phyloP scores from a whole-genome alignment of 1,140 invertebrate genomes.

The Drosophila nannoptera region DNA sequence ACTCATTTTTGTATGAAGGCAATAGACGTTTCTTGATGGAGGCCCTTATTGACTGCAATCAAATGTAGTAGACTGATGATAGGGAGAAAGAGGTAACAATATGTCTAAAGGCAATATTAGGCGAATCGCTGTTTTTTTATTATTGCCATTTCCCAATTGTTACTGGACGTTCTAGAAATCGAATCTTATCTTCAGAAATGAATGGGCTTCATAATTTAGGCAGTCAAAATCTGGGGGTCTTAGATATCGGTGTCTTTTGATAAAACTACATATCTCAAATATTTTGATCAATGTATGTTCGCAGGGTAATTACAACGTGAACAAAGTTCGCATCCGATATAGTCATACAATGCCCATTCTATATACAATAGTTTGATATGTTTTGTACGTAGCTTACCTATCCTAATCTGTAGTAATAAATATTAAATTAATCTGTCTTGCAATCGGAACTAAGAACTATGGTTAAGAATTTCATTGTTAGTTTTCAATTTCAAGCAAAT shows the following conservation, averaged over 20 bases:
- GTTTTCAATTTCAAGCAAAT: no score
- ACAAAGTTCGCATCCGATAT: constrained; percentile 12
- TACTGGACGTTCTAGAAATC: constrained; percentile 4
- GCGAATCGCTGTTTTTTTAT: no score
- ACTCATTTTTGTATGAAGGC: not conserved
- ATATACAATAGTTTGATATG: constrained; percentile 12
- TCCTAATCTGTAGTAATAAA: constrained; percentile 16
- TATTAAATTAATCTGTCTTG: constrained; percentile 1
- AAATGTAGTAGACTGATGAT: not conserved
- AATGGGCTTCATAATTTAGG: not conserved
- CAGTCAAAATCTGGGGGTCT: constrained; percentile 14
- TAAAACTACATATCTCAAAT: constrained; percentile 19
- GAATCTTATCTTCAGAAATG: constrained; percentile 22
- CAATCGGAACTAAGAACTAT: not conserved
- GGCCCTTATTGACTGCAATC: not conserved
- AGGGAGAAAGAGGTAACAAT: not conserved
- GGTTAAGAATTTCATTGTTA: no score
- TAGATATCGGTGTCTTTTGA: constrained; percentile 13
- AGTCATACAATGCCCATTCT: not conserved
- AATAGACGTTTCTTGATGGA: not conserved
- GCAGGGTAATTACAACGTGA: not conserved
- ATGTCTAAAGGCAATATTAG: not conserved
- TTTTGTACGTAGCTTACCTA: constrained; percentile 21
- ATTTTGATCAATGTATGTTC: constrained; percentile 15
- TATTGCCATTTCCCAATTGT: no score